Conservation (phyloP, 2,797 vertebrate species). For the Girardinus metallicus region DNA sequence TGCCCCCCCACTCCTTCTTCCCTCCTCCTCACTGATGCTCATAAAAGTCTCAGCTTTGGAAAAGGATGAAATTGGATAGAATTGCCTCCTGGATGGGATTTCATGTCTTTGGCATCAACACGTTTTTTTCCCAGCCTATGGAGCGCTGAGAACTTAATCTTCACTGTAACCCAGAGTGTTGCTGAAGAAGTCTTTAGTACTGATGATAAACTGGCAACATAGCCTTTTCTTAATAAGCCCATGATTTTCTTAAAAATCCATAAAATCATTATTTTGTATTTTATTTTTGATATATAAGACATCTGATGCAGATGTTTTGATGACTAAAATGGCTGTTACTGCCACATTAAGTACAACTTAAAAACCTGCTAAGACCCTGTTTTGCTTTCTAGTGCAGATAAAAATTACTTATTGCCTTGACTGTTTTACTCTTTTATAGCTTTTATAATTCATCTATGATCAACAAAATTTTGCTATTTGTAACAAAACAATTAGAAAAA, state of each 20-base stretch:
- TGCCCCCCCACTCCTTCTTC: not conserved
- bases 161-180: constrained; percentile 11
- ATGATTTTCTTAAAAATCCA: not conserved
- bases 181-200: constrained; percentile 31
- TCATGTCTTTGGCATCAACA: constrained; percentile 29
- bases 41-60: constrained; percentile 46
- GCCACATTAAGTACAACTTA: not conserved
- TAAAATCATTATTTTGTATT: not conserved
- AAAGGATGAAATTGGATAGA: constrained; percentile 43
- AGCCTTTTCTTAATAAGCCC: not conserved
- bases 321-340: not conserved
- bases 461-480: not conserved
- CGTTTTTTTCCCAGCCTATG: constrained; percentile 17
- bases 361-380: not conserved
- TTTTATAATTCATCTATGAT: not conserved
- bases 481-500: not conserved
- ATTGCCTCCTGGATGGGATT: constrained; percentile 46
- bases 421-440: not conserved
- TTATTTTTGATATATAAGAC: not conserved
- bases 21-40: constrained; percentile 33
- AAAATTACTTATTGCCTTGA: not conserved
- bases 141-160: constrained; percentile 24
- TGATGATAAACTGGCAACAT: constrained; percentile 2
- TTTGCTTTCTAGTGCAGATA: not conserved
- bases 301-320: not conserved